phyloP scores from a whole-genome alignment of 1,140 invertebrate genomes.

The Venturia canescens region DNA sequence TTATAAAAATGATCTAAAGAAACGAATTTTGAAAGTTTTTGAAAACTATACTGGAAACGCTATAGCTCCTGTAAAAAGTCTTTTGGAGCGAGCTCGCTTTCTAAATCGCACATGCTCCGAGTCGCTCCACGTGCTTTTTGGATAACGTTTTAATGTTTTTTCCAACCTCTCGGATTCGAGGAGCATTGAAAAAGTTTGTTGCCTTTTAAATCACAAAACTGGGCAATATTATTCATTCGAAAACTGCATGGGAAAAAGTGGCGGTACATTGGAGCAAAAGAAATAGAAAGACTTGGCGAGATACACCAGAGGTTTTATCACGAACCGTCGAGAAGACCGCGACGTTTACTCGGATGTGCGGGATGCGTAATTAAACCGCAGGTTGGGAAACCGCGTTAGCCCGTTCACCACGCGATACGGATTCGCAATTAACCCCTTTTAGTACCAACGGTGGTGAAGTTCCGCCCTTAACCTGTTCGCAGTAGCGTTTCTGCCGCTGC shows the following conservation, averaged over 20 bases:
- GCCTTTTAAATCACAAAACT: neutral
- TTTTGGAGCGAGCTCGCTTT: too few species aligned
- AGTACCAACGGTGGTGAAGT: slow-evolving; percentile 16
- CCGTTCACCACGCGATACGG: slow-evolving; percentile 40
- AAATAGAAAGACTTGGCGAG: neutral
- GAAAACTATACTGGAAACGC: too few species aligned
- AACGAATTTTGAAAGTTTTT: too few species aligned
- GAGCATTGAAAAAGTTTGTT: too few species aligned
- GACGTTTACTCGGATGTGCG: slow-evolving; percentile 22
- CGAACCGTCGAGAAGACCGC: slow-evolving; percentile 1
- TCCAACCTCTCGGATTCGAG: too few species aligned
- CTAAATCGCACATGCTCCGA: too few species aligned
- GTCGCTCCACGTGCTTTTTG: too few species aligned
- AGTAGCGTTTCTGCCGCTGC: neutral
- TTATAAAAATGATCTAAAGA: too few species aligned
- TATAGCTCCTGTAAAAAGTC: too few species aligned
- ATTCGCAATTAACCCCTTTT: slow-evolving; percentile 48
- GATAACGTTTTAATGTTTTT: too few species aligned
- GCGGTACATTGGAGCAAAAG: neutral
- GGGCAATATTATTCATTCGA: neutral
- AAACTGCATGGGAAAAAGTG: neutral
- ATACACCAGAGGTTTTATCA: neutral
- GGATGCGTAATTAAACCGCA: slow-evolving; percentile 46
- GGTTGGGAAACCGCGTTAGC: slow-evolving; percentile 44
- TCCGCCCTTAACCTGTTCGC: slow-evolving; percentile 35